phyloP scores from a whole-genome alignment of 2,797 vertebrate species.

The Bovichtus variegatus region DNA sequence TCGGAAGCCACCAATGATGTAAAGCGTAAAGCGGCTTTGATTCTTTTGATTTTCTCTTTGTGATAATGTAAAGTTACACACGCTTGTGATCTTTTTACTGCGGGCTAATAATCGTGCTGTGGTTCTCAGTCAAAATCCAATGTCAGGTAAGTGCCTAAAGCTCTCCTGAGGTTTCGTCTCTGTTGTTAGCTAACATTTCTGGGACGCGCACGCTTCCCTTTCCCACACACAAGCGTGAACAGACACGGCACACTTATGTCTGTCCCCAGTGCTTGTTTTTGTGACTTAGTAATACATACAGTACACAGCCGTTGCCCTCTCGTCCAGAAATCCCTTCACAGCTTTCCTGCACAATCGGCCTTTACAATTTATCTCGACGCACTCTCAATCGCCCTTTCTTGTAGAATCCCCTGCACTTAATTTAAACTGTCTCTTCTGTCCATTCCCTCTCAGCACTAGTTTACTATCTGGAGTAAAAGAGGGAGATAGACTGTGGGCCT shows the following conservation, averaged over 20 bases:
- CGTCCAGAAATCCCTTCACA: slow-evolving; percentile 54
- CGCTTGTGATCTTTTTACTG: slow-evolving; percentile 7
- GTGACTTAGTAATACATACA: slow-evolving; percentile 29
- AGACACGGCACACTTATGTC: neutral
- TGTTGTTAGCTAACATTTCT: slow-evolving; percentile 8
- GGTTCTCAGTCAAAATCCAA: slow-evolving; percentile 10
- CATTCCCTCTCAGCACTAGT: slow-evolving; percentile 56
- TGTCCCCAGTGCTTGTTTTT: slow-evolving; percentile 16
- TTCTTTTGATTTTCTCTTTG: slow-evolving; percentile 16
- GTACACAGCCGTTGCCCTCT: slow-evolving; percentile 34
- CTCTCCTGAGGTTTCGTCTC: neutral
- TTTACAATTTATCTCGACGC: slow-evolving; percentile 57
- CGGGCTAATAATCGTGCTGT: neutral
- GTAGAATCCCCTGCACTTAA: slow-evolving; percentile 70
- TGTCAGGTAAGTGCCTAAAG: slow-evolving; percentile 12
- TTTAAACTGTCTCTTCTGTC: slow-evolving; percentile 74
- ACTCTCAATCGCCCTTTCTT: slow-evolving; percentile 64
- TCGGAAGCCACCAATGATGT: slow-evolving; percentile 7
- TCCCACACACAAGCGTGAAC: neutral
- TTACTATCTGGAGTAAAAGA: slow-evolving; percentile 63
- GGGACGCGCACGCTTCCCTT: neutral
- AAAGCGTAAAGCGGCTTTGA: slow-evolving; percentile 38
- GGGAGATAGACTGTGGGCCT: slow-evolving; percentile 64
- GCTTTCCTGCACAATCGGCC: slow-evolving; percentile 59
- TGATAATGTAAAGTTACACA: slow-evolving; percentile 13